phyloP scores from a whole-genome alignment of 2,797 vertebrate species.

The Enteromius viviparus region DNA sequence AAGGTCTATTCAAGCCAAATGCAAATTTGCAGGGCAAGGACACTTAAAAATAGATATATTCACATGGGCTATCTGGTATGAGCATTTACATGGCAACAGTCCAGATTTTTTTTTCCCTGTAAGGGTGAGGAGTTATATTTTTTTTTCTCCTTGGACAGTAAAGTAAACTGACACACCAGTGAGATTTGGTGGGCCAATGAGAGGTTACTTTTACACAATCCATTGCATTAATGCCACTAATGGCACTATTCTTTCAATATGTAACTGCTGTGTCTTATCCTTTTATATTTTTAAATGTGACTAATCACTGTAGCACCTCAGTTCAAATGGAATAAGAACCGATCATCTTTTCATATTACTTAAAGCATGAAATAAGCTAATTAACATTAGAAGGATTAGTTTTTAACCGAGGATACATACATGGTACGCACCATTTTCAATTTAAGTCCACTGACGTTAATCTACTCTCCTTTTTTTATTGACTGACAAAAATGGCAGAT shows the following conservation, averaged over 20 bases:
- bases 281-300: too few species aligned
- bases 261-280: too few species aligned
- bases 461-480: background rate
- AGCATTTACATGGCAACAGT: background rate
- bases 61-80: slow-evolving; percentile 1
- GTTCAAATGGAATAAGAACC: too few species aligned
- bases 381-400: too few species aligned
- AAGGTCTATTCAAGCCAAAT: background rate
- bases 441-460: background rate
- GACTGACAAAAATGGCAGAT: background rate
- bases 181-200: background rate
- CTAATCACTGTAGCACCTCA: too few species aligned
- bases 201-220: background rate
- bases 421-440: background rate
- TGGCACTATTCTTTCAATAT: background rate
- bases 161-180: slow-evolving; percentile 5
- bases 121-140: background rate
- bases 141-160: background rate
- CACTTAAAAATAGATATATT: slow-evolving; percentile 19
- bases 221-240: background rate
- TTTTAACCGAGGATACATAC: too few species aligned
- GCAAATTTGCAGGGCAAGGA: slow-evolving; percentile 12
- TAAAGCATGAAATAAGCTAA: too few species aligned
- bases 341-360: too few species aligned
- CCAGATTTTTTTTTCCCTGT: background rate